Base-by-base conservation (phyloP, 2,113 vertebrate genomes). In the Siniperca chuatsi region DNA sequence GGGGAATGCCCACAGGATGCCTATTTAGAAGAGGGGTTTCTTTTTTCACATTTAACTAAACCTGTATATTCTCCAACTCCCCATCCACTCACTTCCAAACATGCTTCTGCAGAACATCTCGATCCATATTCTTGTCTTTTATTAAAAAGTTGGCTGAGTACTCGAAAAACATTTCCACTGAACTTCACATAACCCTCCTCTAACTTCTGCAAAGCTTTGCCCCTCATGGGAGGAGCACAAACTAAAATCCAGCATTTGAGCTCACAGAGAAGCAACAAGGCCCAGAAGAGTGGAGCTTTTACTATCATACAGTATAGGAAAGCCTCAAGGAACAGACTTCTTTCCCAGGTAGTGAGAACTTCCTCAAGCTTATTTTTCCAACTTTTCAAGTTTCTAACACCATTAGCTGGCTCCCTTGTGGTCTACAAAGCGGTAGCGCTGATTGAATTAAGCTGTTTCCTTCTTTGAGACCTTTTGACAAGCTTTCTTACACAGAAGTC, bases 161-260 rank as follows among this genome's bases (percentile, higher is more conserved):
- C 75, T 86, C 46, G 20, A 77, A 87, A 86, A 87, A 90, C 91
- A 93, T 92, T 94, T 88, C 60, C 68, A 93, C 93, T 94, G 93
- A 94, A 95, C 93, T 94, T 93, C 90, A 93, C 77, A 92, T 95
- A 94, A 95, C 94, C 94, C 93, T 94, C 90, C 66, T 93, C 92
- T 86, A 94, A 95, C 93, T 95, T 93, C 92, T 89, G 92, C 92
- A 92, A 94, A 93, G 91, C 93, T 92, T 83, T 69, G 83, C 55
- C 82, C 92, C 94, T 94, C 93, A 82, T 92, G 94, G 94, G 94
- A 95, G 81, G 92, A 94, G 93, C 93, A 93, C 89, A 92, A 90
- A 91, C 93, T 93, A 83, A 95, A 94, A 95, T 92, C 93, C 94
- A 88, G 91, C 92, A 93, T 94, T 93, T 94, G 92, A 94, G 93